phyloP scores from a whole-genome alignment of 2,797 vertebrate genomes.

The Sarcoramphus papa region DNA sequence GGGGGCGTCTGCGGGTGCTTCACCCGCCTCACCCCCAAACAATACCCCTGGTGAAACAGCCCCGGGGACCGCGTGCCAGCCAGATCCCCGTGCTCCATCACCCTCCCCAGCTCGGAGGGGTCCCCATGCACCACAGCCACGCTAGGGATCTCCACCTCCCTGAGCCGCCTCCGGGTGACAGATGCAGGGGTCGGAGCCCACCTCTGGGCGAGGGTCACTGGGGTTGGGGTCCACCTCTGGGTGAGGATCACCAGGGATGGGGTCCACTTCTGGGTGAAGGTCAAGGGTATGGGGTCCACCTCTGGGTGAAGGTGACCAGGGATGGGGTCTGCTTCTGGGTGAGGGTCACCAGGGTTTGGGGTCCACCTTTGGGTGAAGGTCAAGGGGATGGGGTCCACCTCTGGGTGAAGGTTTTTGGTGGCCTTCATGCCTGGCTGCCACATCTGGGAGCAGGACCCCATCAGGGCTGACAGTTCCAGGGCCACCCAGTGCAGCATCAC shows the following conservation, averaged over 20 bases:
- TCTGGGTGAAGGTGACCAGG: background rate
- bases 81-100: background rate
- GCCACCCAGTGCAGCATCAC: background rate
- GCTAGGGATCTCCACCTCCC: background rate
- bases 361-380: no score
- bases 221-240: background rate
- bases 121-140: background rate
- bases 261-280: background rate
- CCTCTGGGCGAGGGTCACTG: background rate
- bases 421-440: background rate
- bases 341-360: no score
- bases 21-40: background rate
- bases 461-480: fast-evolving
- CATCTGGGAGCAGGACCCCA: fast-evolving
- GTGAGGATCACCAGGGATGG: background rate
- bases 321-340: no score
- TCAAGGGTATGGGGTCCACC: background rate
- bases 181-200: background rate
- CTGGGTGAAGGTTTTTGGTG: background rate
- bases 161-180: fast-evolving
- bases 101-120: background rate
- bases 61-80: fast-evolving
- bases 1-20: background rate
- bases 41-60: background rate
- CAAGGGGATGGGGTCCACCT: no score